These are phyloP conservation scores for Petromus typicus DNA, from an alignment of 2,113 vertebrate genomes.

Conservation along the genomic window DNA sequence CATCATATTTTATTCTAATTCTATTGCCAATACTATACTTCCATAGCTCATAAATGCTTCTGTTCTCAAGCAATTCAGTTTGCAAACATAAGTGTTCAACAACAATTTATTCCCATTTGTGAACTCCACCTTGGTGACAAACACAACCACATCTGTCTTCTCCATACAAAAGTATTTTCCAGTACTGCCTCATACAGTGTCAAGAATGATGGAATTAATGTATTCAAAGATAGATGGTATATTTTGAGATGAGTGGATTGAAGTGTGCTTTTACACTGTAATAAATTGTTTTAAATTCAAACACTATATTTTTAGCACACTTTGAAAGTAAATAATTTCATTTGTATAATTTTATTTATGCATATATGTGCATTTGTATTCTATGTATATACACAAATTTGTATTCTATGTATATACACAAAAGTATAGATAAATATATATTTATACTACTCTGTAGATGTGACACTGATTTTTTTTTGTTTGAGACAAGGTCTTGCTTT, in stretches of 20 bases:
- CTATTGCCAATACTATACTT: not conserved
- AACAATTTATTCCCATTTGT: no score
- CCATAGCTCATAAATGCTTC: not conserved
- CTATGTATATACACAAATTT: not conserved
- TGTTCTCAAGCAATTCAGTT: no score
- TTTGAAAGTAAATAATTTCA: not conserved
- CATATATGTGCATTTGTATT: not conserved
- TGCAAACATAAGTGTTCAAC: no score
- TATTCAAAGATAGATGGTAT: not conserved
- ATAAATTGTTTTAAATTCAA: not conserved
- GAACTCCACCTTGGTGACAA: no score
- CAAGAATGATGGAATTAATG: not conserved
- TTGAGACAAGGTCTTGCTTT: no score
- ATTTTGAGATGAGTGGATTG: not conserved
- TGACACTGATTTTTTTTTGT: no score
- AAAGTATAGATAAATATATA: not conserved
- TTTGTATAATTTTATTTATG: not conserved
- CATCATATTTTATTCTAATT: not conserved
- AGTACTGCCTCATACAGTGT: not conserved
- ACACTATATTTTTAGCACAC: not conserved
- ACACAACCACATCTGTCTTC: no score
- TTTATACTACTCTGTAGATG: not conserved
- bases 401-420: not conserved
- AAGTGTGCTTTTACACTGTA: not conserved
- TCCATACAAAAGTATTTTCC: not conserved